A percentile compares a stretch with the other conserved stretches of the same genome.
phyloP scores from a whole-genome alignment of 2,113 vertebrate genomes.

The Solea solea region DNA sequence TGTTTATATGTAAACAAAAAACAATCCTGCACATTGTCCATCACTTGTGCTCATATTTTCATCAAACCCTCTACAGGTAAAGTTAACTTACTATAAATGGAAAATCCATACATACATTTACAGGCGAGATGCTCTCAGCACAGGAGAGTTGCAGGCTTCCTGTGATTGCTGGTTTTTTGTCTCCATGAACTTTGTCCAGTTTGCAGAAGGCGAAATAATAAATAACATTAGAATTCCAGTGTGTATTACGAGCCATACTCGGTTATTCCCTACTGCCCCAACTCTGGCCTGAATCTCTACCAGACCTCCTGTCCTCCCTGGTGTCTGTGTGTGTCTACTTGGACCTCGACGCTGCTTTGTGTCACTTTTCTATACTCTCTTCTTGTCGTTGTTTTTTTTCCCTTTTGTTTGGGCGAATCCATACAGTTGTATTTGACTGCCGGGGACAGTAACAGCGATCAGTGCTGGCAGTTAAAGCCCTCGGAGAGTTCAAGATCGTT shows the following conservation, averaged over 20 bases:
- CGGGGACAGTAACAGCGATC: conserved; percentile 92
- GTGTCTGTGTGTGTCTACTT: conserved; percentile 67
- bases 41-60: too few species aligned
- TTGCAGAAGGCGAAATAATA: neutral
- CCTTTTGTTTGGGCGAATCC: conserved; percentile 73
- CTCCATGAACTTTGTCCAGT: neutral
- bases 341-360: conserved; percentile 69
- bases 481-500: conserved; percentile 92
- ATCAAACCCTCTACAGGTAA: too few species aligned
- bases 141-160: too few species aligned
- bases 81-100: too few species aligned
- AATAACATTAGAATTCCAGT: too few species aligned
- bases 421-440: conserved; percentile 96
- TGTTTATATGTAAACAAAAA: too few species aligned
- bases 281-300: conserved; percentile 25
- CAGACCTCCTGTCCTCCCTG: conserved; percentile 37
- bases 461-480: conserved; percentile 96
- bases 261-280: conserved; percentile 7
- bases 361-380: conserved; percentile 73
- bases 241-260: neutral
- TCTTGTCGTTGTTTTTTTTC: conserved; percentile 13
- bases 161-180: too few species aligned
- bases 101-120: too few species aligned
- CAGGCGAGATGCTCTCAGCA: too few species aligned
- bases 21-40: too few species aligned